A percentile compares a stretch with the other conserved stretches of the same genome.
These are phyloP conservation scores for Apodemia zela DNA, from an alignment of 2,888 invertebrate genomes.

Conservation along the genomic window DNA sequence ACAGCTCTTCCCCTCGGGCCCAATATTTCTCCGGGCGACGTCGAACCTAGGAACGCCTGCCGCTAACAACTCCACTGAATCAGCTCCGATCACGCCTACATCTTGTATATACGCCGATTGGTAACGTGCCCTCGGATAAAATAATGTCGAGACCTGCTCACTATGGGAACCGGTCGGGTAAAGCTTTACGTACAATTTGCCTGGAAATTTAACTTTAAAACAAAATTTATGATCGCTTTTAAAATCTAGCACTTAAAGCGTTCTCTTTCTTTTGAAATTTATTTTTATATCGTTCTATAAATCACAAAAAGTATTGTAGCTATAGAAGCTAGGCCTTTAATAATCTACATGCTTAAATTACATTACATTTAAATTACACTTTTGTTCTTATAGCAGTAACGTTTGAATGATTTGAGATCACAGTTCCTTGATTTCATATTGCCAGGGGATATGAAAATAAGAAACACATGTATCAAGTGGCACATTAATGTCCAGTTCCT, in stretches of 20 bases:
- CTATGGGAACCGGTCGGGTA: conserved; percentile 26
- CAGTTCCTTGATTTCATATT: too few species aligned
- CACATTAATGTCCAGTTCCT: too few species aligned
- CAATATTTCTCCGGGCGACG: conserved; percentile 76
- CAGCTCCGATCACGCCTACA: conserved; percentile 79
- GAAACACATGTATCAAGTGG: too few species aligned
- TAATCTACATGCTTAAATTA: too few species aligned
- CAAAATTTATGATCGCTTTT: conserved; percentile 3
- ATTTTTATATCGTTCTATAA: background rate
- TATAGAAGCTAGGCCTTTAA: too few species aligned
- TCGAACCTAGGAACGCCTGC: conserved; percentile 74
- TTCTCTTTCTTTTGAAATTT: background rate
- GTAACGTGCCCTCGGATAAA: conserved; percentile 68
- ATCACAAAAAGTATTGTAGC: background rate
- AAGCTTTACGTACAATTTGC: conserved; percentile 15
- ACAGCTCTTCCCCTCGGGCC: conserved; percentile 70
- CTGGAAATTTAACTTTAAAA: conserved; percentile 15
- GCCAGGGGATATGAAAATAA: too few species aligned
- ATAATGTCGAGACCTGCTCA: conserved; percentile 56
- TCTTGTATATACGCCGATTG: conserved; percentile 77
- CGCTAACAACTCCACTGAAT: conserved; percentile 74
- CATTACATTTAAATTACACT: too few species aligned
- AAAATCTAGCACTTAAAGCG: background rate
- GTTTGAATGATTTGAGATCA: too few species aligned
- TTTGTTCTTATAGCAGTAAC: too few species aligned